These are phyloP conservation scores for Virgularia gustaviana DNA, from an alignment of 92 coral and sea anemone genomes.

Conservation along the genomic window DNA sequence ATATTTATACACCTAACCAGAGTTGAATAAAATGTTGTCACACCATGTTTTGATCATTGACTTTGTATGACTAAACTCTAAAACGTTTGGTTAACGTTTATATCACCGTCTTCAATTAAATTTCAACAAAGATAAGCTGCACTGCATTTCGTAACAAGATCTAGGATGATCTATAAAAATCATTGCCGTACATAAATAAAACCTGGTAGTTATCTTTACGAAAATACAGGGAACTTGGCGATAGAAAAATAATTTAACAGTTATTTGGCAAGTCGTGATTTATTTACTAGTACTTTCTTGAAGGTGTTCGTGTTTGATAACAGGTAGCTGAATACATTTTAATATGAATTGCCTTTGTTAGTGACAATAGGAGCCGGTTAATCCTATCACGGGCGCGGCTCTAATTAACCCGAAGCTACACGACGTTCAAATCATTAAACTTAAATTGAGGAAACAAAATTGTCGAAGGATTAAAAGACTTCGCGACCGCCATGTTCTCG, in stretches of 20 bases:
- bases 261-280: neutral
- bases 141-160: no score
- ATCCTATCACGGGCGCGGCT: conserved; percentile 39
- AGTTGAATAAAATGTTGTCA: no score
- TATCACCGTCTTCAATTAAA: no score
- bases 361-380: conserved; percentile 17
- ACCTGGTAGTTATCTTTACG: neutral
- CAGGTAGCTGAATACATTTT: conserved; percentile 15
- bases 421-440: neutral
- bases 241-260: neutral
- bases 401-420: conserved; percentile 20
- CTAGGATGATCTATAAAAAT: neutral
- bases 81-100: no score
- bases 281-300: neutral
- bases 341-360: conserved; percentile 33
- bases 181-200: neutral
- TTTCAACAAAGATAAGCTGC: no score
- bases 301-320: neutral
- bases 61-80: no score
- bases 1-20: no score
- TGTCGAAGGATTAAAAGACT: conserved; percentile 7
- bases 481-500: conserved; percentile 15
- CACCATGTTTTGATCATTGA: no score
- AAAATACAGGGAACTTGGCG: neutral
- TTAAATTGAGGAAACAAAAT: conserved; percentile 5